A percentile compares a stretch with the other conserved stretches of the same genome.
phyloP scores from a whole-genome alignment of 2,888 invertebrate genomes.

The Cephus runcator region DNA sequence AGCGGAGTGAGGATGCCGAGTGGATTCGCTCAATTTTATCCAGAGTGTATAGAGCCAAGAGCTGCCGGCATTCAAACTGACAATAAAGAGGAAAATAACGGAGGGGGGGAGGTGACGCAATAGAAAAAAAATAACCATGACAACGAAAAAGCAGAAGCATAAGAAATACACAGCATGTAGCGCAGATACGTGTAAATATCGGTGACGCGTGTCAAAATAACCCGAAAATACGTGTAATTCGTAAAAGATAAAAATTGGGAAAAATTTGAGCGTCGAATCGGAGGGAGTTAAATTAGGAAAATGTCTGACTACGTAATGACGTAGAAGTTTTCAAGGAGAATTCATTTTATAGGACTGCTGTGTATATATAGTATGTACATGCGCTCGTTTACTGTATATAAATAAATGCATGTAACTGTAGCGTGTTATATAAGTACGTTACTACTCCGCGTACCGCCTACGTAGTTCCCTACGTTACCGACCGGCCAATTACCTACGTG shows the following conservation, averaged over 20 bases:
- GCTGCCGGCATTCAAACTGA: not conserved
- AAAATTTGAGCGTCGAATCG: not conserved
- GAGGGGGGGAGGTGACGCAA: not conserved
- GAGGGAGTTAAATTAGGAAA: not conserved
- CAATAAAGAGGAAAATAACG: not conserved
- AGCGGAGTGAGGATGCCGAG: not conserved
- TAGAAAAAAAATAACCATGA: not conserved
- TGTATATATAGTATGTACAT: not conserved
- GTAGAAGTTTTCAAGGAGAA: not conserved
- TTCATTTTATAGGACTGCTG: not conserved
- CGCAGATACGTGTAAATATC: not conserved
- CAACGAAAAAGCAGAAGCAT: not conserved
- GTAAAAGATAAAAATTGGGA: not conserved
- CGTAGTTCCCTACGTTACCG: constrained; percentile 32
- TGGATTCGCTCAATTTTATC: not conserved
- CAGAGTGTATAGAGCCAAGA: not conserved
- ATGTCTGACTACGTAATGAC: not conserved
- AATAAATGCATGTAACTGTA: not conserved
- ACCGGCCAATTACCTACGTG: constrained; percentile 50
- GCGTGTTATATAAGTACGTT: not conserved
- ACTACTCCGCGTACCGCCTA: not conserved
- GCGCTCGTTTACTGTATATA: not conserved
- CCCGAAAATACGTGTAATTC: not conserved
- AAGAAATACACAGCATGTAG: not conserved
- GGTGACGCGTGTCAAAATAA: not conserved